Evolutionary conservation across 2,888 invertebrate species (phyloP), one percentile per base, ranked within the genome.

Genomic region (Alsophila aescularia): DNA sequence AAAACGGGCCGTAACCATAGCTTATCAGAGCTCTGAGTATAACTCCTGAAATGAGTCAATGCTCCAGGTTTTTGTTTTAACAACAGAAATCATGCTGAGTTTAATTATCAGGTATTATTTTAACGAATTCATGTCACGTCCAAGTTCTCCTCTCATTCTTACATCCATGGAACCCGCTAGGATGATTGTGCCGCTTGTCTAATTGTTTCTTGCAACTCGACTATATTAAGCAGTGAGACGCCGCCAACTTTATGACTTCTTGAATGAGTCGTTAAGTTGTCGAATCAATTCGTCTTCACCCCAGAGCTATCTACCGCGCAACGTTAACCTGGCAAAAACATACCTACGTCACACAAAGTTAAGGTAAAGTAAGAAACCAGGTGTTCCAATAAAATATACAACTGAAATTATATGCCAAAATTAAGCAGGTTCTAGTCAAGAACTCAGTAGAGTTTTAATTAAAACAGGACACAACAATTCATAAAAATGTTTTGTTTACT

Each of bases 181-280:
- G 81, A 86, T 83, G 87, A 85, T 82, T 87, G 85, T 85, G 79
- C 83, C 83, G 80, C 85, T 75, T 83, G 87, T 90, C 86, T 91
- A 90, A 91, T 90, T 90, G 90, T 90, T 90, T 90, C 90, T 90
- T 86, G 88, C 90, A 85, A 84, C 82, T 84, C 83, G 80, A 83
- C 82, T 87, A 87, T 90, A 90, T 90, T 90, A 90, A 90, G 87
- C 87, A 85, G 87, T 84, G 84, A 87, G 84, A 81, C 83, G 77
- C 79, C 81, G 76, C 77, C 81, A 79, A 86, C 83, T 91, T 90
- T 91, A 91, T 83, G 89, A 89, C 86, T 87, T 80, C 84, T 84
- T 76, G 81, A 90, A 89, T 84, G 87, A 87, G 82, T 83, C 89
- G 87, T 90, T 88, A 90, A 87, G 77, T 83, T 85, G 87, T 88